Conservation (phyloP, 1,140 invertebrate genomes). For the Hycleus phaleratus region DNA sequence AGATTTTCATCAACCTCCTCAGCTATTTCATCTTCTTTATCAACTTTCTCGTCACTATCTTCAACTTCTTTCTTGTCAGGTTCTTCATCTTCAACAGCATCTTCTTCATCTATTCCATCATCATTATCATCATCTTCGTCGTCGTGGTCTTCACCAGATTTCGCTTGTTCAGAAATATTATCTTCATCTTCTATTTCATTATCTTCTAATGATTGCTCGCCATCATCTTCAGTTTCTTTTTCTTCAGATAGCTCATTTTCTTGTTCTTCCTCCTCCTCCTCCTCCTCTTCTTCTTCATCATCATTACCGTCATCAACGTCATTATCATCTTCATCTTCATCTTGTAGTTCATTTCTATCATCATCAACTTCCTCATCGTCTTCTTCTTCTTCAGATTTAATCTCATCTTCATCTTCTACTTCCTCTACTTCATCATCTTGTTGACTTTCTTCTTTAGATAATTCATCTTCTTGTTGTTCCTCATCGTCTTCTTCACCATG, state of each 20-base stretch:
- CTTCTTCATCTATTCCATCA: constrained; percentile 37
- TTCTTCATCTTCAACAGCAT: constrained; percentile 37
- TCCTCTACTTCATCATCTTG: constrained; percentile 30
- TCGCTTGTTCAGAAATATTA: constrained; percentile 22
- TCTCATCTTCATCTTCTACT: constrained; percentile 31
- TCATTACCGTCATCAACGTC: constrained; percentile 33
- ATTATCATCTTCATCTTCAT: constrained; percentile 37
- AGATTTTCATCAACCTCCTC: constrained; percentile 36
- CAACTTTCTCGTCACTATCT: constrained; percentile 39
- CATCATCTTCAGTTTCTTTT: constrained; percentile 25
- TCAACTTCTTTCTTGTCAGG: constrained; percentile 22
- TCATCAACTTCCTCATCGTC: constrained; percentile 33
- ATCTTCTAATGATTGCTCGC: constrained; percentile 28
- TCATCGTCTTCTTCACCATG: constrained; percentile 33
- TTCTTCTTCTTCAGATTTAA: constrained; percentile 31
- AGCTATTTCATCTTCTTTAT: constrained; percentile 38
- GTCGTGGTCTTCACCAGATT: not conserved
- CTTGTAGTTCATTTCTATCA: constrained; percentile 39
- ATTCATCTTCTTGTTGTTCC: constrained; percentile 37
- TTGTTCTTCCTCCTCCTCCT: constrained; percentile 28
- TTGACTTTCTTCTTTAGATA: constrained; percentile 23
- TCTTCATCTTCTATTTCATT: constrained; percentile 28
- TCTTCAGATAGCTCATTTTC: constrained; percentile 32
- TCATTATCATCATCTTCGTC: constrained; percentile 31
- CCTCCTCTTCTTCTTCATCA: constrained; percentile 34